Percentiles rank a stretch among this genome's conserved stretches.
These are phyloP conservation scores for Sphaeramia orbicularis DNA, from an alignment of 2,797 vertebrate species.

Conservation along the genomic window DNA sequence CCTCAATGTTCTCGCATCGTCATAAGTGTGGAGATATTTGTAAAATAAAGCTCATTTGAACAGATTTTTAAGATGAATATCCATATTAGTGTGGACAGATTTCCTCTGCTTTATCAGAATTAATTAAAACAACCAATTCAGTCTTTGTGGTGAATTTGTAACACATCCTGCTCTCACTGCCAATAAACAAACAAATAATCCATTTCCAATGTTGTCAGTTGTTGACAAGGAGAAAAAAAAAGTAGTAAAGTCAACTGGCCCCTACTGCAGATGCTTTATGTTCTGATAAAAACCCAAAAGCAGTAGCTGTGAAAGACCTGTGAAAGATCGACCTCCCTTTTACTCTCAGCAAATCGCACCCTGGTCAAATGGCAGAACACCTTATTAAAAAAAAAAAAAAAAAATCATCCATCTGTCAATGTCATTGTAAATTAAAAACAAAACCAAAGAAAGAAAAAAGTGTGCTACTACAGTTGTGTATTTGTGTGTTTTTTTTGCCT, in stretches of 20 bases:
- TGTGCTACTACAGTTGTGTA: conserved; percentile 19
- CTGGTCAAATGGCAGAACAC: conserved; percentile 39
- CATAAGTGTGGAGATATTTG: no score
- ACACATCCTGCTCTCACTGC: not conserved
- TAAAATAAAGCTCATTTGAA: no score
- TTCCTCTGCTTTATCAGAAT: not conserved
- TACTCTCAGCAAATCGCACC: conserved; percentile 46
- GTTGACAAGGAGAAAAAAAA: not conserved
- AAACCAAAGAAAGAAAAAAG: conserved; percentile 18
- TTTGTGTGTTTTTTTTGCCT: conserved; percentile 15
- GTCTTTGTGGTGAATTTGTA: not conserved
- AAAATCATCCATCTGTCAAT: conserved; percentile 30
- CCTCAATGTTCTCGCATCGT: no score
- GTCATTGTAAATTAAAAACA: conserved; percentile 38
- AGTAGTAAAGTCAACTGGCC: not conserved
- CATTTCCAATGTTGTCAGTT: not conserved
- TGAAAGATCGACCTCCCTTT: not conserved
- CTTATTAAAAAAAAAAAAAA: not conserved
- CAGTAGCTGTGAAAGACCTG: conserved; percentile 17
- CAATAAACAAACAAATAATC: not conserved
- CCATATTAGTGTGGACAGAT: no score
- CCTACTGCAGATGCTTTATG: conserved; percentile 3
- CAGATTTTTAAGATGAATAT: no score
- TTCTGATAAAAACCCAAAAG: conserved; percentile 1
- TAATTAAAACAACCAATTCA: not conserved